Evolutionary conservation across 2,797 vertebrate species (phyloP).

Genomic region (Emys orbicularis): DNA sequence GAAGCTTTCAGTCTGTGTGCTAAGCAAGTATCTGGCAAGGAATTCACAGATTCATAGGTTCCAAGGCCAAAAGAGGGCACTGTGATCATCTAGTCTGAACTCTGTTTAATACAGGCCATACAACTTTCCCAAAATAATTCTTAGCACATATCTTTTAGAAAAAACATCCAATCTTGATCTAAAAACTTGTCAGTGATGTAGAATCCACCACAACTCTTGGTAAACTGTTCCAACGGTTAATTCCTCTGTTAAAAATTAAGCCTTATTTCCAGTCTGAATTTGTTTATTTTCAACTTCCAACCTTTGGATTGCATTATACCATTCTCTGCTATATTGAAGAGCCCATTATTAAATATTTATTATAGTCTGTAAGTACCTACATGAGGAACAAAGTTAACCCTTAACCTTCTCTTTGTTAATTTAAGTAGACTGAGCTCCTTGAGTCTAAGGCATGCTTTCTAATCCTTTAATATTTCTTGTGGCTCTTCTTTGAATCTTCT

Average conservation of each 20-base stretch:
- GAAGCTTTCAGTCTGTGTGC: not conserved
- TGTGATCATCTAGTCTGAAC: not conserved
- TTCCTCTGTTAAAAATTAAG: not conserved
- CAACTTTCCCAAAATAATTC: too few relatives aligned
- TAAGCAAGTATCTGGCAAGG: not conserved
- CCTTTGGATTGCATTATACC: too few relatives aligned
- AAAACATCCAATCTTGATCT: not conserved
- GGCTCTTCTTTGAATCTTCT: too few relatives aligned
- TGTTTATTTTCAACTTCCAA: not conserved
- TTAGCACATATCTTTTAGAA: not conserved
- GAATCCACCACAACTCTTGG: not conserved
- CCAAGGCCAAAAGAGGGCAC: not conserved
- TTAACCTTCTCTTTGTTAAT: too few relatives aligned
- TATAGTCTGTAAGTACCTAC: too few relatives aligned
- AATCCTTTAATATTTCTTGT: too few relatives aligned
- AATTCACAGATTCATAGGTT: not conserved
- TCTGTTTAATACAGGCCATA: not conserved
- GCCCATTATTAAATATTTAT: too few relatives aligned
- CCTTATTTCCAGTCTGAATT: not conserved
- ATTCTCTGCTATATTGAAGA: too few relatives aligned
- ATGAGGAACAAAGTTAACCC: too few relatives aligned
- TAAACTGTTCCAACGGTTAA: not conserved
- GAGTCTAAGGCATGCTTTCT: too few relatives aligned
- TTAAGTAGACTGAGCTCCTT: too few relatives aligned
- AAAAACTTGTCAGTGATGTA: not conserved